Percentiles rank a stretch among this genome's conserved stretches.
These are phyloP conservation scores for Podilymbus podiceps DNA, from an alignment of 2,113 vertebrate species.

Conservation along the genomic window DNA sequence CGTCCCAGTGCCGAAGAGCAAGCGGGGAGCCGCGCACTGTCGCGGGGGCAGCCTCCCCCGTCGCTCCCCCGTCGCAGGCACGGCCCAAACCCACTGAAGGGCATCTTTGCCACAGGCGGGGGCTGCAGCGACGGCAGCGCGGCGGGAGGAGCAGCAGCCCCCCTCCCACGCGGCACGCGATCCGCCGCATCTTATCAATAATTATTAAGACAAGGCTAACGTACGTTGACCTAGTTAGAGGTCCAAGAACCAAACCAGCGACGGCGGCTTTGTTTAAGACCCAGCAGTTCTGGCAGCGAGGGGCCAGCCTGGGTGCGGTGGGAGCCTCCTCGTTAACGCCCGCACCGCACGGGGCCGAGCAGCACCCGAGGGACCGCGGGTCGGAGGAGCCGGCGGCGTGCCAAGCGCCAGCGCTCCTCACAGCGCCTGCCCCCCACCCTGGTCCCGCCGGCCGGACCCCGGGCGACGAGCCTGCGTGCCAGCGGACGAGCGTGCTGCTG, in stretches of 20 bases:
- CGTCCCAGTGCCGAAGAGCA: accelerated
- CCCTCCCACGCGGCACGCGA: neutral
- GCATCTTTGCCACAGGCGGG: neutral
- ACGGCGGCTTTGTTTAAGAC: neutral
- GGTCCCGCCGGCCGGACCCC: accelerated
- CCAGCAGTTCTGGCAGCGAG: neutral
- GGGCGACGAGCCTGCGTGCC: neutral
- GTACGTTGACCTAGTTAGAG: conserved; percentile 66
- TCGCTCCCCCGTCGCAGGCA: no score
- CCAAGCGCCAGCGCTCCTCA: accelerated
- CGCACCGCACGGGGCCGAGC: neutral
- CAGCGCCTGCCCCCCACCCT: accelerated
- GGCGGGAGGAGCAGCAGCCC: neutral
- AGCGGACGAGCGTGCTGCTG: accelerated
- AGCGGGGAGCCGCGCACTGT: neutral
- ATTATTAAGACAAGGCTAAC: conserved; percentile 62
- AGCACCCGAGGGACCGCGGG: accelerated
- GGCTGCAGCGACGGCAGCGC: neutral
- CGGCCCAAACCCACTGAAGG: neutral
- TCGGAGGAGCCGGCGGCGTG: accelerated
- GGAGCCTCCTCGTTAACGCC: neutral
- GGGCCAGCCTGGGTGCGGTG: neutral
- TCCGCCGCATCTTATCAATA: conserved; percentile 40
- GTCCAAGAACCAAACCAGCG: conserved; percentile 55
- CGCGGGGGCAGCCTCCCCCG: no score